Evolutionary conservation across 2,888 invertebrate genomes (phyloP).

Genomic region (Ectemnius continuus): DNA sequence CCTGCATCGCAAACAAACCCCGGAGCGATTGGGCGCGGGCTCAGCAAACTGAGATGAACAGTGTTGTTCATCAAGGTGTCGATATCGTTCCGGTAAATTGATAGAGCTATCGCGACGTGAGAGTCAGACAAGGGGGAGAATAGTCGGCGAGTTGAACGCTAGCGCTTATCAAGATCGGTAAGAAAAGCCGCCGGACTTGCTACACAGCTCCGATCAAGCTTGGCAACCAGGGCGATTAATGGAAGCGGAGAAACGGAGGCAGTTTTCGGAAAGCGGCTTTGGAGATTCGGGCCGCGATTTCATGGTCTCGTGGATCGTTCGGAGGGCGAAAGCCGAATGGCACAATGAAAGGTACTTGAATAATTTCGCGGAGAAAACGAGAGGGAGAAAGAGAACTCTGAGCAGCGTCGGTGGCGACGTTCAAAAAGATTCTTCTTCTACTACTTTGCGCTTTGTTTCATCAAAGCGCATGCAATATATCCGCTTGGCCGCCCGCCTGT

Average conservation of each 20-base stretch:
- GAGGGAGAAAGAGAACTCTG: no score
- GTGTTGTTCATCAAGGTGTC: conserved; percentile 2
- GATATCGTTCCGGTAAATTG: not conserved
- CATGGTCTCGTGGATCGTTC: conserved; percentile 12
- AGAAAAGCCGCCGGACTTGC: no score
- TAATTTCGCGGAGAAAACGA: conserved; percentile 28
- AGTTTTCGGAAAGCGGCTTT: conserved; percentile 10
- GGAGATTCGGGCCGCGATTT: conserved; percentile 14
- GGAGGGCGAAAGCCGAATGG: conserved; percentile 3
- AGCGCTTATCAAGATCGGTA: no score
- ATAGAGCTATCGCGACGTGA: not conserved
- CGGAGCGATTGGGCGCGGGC: not conserved
- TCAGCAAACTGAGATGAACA: not conserved
- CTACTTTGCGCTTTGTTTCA: conserved; percentile 50
- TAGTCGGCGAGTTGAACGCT: no score
- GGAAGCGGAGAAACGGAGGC: not conserved
- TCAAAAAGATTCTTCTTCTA: conserved; percentile 35
- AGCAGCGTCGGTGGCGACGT: not conserved
- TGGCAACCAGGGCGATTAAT: no score
- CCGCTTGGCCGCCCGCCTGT: conserved; percentile 10
- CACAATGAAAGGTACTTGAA: conserved; percentile 28
- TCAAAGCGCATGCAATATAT: conserved; percentile 49
- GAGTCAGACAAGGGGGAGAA: no score
- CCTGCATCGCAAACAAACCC: conserved; percentile 6
- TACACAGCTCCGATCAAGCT: no score